Conservation (phyloP, 1,140 invertebrate species). For the Pseudomyrmex cubaensis region DNA sequence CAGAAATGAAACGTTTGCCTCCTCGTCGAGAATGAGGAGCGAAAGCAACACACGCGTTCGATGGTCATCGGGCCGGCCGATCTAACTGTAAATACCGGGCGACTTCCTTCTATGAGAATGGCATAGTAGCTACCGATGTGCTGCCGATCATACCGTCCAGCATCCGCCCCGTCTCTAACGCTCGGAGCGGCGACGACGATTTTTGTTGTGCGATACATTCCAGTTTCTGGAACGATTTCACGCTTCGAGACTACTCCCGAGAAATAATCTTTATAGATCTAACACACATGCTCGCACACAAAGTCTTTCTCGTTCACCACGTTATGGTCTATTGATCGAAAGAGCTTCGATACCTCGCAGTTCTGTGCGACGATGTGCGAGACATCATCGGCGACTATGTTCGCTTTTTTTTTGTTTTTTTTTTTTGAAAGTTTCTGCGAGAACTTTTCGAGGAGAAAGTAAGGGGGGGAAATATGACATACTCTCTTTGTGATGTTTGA, state of each 20-base stretch:
- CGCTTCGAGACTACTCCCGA: constrained; percentile 40
- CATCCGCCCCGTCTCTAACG: constrained; percentile 56
- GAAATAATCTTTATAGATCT: constrained; percentile 1
- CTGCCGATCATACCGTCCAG: constrained; percentile 48
- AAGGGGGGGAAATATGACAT: background rate
- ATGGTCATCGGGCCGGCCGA: constrained; percentile 56
- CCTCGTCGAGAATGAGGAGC: constrained; percentile 55
- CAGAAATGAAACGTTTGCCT: constrained; percentile 57
- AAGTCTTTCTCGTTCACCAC: background rate
- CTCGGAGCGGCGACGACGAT: constrained; percentile 61
- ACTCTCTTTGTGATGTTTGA: too few species aligned
- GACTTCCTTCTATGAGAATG: constrained; percentile 55
- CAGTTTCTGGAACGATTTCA: constrained; percentile 59
- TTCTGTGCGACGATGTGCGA: background rate
- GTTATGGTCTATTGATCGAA: background rate
- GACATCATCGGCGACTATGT: too few species aligned
- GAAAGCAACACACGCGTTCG: constrained; percentile 71
- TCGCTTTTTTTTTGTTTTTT: background rate
- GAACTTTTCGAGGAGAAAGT: constrained; percentile 11
- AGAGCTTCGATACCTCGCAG: background rate
- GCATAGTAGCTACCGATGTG: constrained; percentile 54
- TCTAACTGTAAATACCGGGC: constrained; percentile 74
- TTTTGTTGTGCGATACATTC: constrained; percentile 69
- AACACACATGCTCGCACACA: background rate
- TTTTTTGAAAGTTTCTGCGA: constrained; percentile 8